Base-by-base conservation (phyloP, 2,888 invertebrate species). In the Harpalus rufipes region DNA sequence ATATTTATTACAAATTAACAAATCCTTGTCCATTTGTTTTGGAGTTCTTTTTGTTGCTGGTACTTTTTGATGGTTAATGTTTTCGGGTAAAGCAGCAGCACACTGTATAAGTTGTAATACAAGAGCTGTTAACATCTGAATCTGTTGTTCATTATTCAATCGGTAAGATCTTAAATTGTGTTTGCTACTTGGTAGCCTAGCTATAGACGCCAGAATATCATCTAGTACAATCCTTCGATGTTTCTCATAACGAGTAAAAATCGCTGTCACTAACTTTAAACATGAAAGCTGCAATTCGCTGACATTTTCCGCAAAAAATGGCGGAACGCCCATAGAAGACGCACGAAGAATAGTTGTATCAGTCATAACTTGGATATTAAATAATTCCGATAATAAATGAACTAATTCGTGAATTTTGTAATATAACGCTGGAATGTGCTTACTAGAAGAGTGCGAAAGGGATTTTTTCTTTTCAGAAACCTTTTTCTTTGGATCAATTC, bases 271-370 rank as follows among this genome's bases (percentile, higher is more conserved):
- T 85, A 99, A 94, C 90, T 98, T 98, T 89, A 99, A 93, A 82
- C 99, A 96, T 87, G 97, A 96, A 87, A 99, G 93, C 91, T 99
- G 99, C 86, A 99, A 92, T 90, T 99, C 99, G 90, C 97, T 97
- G 88, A 99, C 97, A 89, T 98, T 98, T 92, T 99, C 99, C 7
- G 99, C 99, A 92, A 99, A 99, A 92, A 99, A 99, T 0, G 99
- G 98, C 85, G 98, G 96, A 12, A 99, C 97, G 16, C 98, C 98
- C 88, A 99, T 94, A 0, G 98, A 97, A 84, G 98, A 98, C 56
- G 98, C 95, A 91, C 98, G 97, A 88, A 98, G 93, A 85, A 98
- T 97, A 74, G 98, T 97, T 44, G 98, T 98, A 91, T 99, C 99
- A 56, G 99, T 98, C 88, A 99, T 94, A 88, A 97, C 95, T 92